These are phyloP conservation scores for Panthera tigris DNA, from an alignment of 2,113 vertebrate species.

Conservation along the genomic window DNA sequence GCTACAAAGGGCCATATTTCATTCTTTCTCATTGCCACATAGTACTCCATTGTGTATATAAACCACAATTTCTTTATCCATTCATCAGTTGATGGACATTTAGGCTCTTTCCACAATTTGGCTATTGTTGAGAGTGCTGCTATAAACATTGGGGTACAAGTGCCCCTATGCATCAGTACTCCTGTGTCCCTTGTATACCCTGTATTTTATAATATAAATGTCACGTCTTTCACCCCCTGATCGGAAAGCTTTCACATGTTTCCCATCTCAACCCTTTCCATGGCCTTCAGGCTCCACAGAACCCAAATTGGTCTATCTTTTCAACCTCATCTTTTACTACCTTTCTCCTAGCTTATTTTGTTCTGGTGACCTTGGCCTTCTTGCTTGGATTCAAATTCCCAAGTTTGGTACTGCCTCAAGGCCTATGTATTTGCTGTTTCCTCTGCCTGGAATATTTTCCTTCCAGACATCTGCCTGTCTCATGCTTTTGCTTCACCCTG, in stretches of 20 bases:
- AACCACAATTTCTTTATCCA: no score
- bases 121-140: no score
- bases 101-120: no score
- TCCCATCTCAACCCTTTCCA: background rate
- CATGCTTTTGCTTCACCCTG: background rate
- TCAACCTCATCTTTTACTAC: background rate
- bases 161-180: no score
- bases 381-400: background rate
- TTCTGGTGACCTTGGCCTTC: background rate
- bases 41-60: no score
- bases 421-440: background rate
- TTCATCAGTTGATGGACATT: no score
- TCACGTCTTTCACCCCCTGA: background rate
- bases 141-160: no score
- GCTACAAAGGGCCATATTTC: no score
- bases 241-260: background rate
- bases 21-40: no score
- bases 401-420: background rate
- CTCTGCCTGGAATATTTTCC: background rate
- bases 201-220: background rate
- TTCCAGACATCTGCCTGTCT: background rate
- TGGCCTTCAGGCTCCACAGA: background rate
- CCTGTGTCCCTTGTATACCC: background rate
- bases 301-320: background rate
- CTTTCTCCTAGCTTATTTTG: background rate